Percentiles rank a stretch among this genome's conserved stretches.
phyloP scores from a whole-genome alignment of 2,113 vertebrate genomes.

The Centropus bengalensis region DNA sequence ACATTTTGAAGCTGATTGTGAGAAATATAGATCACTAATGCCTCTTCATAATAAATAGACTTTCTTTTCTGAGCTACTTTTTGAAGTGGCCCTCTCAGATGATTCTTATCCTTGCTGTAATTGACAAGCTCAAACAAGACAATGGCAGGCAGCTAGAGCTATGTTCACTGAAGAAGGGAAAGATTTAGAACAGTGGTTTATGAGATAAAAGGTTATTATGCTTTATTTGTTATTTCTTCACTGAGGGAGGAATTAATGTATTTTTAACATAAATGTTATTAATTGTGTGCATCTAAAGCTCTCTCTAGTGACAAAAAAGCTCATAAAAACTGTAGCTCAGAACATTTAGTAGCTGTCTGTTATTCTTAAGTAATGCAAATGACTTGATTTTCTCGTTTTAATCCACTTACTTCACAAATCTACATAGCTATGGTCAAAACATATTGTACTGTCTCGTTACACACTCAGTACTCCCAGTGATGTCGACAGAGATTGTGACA shows the following conservation, averaged over 20 bases:
- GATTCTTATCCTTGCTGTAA: neutral
- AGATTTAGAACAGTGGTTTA: neutral
- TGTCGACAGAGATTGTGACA: neutral
- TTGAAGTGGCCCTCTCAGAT: neutral
- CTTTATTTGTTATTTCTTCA: conserved; percentile 30
- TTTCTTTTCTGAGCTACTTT: neutral
- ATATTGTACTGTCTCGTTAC: neutral
- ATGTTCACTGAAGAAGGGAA: neutral
- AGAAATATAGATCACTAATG: neutral
- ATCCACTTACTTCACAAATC: neutral
- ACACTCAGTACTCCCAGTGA: neutral
- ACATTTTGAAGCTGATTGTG: neutral
- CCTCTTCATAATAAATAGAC: neutral
- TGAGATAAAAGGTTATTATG: neutral
- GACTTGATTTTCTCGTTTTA: neutral
- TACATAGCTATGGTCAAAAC: neutral
- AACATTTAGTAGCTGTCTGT: neutral
- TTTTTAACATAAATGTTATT: conserved; percentile 41
- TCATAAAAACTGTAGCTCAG: conserved; percentile 25
- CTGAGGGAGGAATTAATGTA: neutral
- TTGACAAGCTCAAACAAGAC: neutral
- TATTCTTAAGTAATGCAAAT: conserved; percentile 11
- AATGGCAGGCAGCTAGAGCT: neutral
- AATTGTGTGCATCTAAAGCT: conserved; percentile 33
- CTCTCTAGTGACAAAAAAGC: conserved; percentile 46